phyloP scores from a whole-genome alignment of 2,113 vertebrate genomes.

The Willisornis vidua region DNA sequence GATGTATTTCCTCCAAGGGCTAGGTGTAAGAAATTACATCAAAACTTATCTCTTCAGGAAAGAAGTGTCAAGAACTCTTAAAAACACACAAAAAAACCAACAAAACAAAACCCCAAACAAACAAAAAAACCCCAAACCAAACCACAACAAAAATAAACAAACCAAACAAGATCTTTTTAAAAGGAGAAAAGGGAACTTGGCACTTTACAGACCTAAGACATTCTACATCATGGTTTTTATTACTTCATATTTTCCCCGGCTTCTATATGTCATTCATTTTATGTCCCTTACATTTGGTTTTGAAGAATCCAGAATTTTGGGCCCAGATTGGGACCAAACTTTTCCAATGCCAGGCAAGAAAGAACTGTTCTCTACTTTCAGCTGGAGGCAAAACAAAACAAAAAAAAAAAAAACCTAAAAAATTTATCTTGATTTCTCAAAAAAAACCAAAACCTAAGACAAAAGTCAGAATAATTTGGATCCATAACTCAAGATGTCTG shows the following conservation, averaged over 20 bases:
- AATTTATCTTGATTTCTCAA: neutral
- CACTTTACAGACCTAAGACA: neutral
- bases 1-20: neutral
- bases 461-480: neutral
- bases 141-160: neutral
- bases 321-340: neutral
- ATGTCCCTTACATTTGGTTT: neutral
- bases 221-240: accelerated
- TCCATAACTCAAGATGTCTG: neutral
- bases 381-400: neutral
- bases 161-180: neutral
- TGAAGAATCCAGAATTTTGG: neutral
- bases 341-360: neutral
- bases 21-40: neutral
- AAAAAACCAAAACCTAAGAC: neutral
- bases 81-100: no score
- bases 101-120: neutral
- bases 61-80: neutral
- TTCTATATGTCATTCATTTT: neutral
- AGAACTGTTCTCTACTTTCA: neutral
- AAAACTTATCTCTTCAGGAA: neutral
- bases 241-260: neutral
- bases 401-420: no score
- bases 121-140: no score
- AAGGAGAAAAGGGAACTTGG: neutral